Evolutionary conservation across 2,797 vertebrate genomes (phyloP), one percentile per base, ranked within the genome.

Genomic region (Caiman crocodilus): DNA sequence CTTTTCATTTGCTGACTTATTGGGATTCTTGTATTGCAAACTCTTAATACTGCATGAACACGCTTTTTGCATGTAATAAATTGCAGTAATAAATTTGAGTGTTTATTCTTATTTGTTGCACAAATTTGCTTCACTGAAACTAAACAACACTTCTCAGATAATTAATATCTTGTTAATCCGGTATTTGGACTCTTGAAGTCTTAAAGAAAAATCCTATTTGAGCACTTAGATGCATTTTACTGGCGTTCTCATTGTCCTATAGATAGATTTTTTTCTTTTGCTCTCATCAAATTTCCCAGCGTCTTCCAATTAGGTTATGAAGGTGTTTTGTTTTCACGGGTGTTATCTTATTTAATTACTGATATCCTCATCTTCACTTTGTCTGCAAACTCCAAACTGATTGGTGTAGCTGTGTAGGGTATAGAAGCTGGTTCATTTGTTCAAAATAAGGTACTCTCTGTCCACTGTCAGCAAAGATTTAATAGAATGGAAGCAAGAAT

Each of bases 91-190:
- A 63, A 28, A 79, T 91, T 93, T 75, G 83, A 77, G 81, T 92
- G 59, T 67, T 2, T 92, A 26, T 42, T 71, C 42, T 71, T 42
- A 77, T 93, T 94, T 94, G 75, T 92, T 94, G 84, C 30, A 35
- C 94, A 90, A 94, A 96, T 79, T 69, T 84, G 60, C 59, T 90
- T 96, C 65, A 87, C 57, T 91, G 67, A 96, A 93, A 95, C 89
- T 82, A 91, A 94, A 85, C 88, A 79, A 77, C 55, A 69, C 77
- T 96, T 95, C 28, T 78, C 28, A 63, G 65, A 78, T 91, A 87
- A 85, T 89, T 91, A 93, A 69, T 58, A 71, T 85, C 84, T 90
- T 92, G 69, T 90, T 95, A 95, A 97, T 95, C 76, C 84, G 89
- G 17, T 94, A 92, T 94, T 94, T 96, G 87, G 95, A 88, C 64